Evolutionary conservation across 2,113 vertebrate genomes (phyloP).

Genomic region (Crotalus tigris): DNA sequence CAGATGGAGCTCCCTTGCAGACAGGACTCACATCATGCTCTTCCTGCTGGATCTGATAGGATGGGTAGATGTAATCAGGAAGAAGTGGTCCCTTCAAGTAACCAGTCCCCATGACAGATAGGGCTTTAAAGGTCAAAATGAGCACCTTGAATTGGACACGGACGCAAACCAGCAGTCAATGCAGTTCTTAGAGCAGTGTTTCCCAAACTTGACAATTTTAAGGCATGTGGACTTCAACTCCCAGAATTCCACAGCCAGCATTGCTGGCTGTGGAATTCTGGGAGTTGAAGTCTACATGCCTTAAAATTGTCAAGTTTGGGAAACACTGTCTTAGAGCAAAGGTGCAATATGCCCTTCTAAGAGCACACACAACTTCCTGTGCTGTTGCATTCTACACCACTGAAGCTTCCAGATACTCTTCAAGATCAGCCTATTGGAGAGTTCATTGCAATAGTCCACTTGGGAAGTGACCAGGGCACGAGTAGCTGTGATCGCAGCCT

Average conservation of each 20-base stretch:
- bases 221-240: too few species aligned
- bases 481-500: not conserved
- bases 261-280: too few species aligned
- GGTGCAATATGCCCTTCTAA: not conserved
- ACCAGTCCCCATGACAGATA: not conserved
- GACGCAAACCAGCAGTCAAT: not conserved
- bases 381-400: not conserved
- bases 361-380: not conserved
- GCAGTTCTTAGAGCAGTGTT: not conserved
- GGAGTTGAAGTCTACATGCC: too few species aligned
- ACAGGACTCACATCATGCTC: not conserved
- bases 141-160: not conserved
- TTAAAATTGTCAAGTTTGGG: too few species aligned
- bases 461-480: not conserved
- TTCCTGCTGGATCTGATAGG: not conserved
- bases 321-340: not conserved
- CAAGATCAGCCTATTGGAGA: not conserved
- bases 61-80: not conserved
- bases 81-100: not conserved
- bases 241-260: too few species aligned
- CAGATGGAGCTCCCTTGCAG: not conserved
- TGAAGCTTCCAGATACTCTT: not conserved
- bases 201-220: too few species aligned
- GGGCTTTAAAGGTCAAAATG: not conserved
- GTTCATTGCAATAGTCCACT: not conserved